Percentiles rank a stretch among this genome's conserved stretches.
Evolutionary conservation across 1,140 invertebrate species (phyloP).

Genomic region (Nasonia longicornis): DNA sequence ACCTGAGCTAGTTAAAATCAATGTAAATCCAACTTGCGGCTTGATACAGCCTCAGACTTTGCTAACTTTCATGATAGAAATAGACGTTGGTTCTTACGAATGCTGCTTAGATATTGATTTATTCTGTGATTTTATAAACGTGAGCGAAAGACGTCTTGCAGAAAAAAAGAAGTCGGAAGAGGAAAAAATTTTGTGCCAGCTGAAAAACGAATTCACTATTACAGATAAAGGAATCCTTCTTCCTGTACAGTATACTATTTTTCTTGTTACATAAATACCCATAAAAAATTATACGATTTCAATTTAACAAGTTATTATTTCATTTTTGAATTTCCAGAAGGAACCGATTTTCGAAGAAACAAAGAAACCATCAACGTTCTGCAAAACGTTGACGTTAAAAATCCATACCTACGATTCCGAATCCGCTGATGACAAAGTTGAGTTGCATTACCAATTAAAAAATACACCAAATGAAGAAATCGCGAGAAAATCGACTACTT

Average conservation of each 20-base stretch:
- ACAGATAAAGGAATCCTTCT: conserved; percentile 55
- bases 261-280: background rate
- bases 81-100: conserved; percentile 44
- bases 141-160: conserved; percentile 52
- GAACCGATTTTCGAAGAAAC: conserved; percentile 30
- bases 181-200: conserved; percentile 45
- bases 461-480: conserved; percentile 44
- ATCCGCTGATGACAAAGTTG: conserved; percentile 45
- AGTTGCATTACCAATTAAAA: conserved; percentile 50
- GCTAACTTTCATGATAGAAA: conserved; percentile 52
- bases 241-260: conserved; percentile 48
- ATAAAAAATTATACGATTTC: background rate
- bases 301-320: conserved; percentile 6
- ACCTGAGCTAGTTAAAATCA: conserved; percentile 48
- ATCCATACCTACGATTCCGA: conserved; percentile 46
- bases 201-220: conserved; percentile 55
- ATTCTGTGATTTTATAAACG: conserved; percentile 56
- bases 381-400: conserved; percentile 50
- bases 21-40: conserved; percentile 53
- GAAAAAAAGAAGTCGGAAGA: conserved; percentile 49
- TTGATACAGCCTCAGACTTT: conserved; percentile 52
- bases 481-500: conserved; percentile 27
- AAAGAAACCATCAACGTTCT: conserved; percentile 50
- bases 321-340: background rate
- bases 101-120: conserved; percentile 53